Evolutionary conservation across 2,797 vertebrate genomes (phyloP).

Genomic region (Heteromormyrus szaboi): DNA sequence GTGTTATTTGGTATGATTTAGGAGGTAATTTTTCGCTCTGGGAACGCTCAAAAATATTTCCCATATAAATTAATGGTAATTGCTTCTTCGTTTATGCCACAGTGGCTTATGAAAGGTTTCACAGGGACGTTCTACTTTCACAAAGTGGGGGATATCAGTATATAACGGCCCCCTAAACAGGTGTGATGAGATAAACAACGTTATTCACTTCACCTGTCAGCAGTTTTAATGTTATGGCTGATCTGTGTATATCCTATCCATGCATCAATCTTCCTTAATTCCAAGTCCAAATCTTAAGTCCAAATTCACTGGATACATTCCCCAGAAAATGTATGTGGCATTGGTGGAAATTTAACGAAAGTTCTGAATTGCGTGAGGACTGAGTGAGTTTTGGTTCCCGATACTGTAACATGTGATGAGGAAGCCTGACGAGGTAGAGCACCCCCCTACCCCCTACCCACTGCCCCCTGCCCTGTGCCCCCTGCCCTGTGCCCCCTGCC

Average conservation of each 20-base stretch:
- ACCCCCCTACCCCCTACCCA: neutral
- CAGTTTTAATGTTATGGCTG: neutral
- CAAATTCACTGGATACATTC: neutral
- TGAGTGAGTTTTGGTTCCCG: neutral
- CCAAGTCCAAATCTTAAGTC: neutral
- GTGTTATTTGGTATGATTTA: neutral
- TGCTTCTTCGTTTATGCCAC: neutral
- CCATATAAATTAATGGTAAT: neutral
- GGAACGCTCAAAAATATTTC: neutral
- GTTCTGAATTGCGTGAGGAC: neutral
- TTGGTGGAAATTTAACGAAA: neutral
- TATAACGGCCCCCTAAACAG: neutral
- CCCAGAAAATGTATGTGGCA: neutral
- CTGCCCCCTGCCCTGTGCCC: neutral
- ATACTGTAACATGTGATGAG: neutral
- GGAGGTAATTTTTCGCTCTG: neutral
- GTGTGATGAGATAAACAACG: neutral
- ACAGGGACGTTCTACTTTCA: neutral
- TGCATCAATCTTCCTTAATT: neutral
- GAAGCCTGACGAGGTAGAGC: neutral
- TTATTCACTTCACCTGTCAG: neutral
- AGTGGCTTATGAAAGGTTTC: neutral
- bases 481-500: neutral
- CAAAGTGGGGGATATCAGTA: neutral
- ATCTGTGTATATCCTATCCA: neutral